Evolutionary conservation across 2,888 invertebrate species (phyloP), one percentile per base, ranked within the genome.

Genomic region (Erynnis tages): DNA sequence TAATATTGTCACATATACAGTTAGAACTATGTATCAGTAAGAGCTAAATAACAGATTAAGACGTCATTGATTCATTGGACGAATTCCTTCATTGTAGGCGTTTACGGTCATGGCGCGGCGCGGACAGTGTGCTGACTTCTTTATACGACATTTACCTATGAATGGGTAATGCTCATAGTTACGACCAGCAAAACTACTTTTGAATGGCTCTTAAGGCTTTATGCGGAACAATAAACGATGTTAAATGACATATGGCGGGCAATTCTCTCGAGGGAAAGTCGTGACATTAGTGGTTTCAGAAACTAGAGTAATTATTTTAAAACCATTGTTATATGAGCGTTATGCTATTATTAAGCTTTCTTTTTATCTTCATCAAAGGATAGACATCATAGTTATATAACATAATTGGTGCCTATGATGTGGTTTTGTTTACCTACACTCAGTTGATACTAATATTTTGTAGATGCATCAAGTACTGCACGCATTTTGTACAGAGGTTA

Each of bases 211-310:
- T 49, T 50, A 50, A 40, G 30, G 49, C 49, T 41, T 50, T 41
- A 50, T 43, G 25, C 34, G 49, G 49, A 50, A 50, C 49, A 50
- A 50, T 50, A 50, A 43, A 21, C 49, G 41, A 27, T 19, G 49
- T 41, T 46, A 50, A 50, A 43, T 50, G 41, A 50, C 49, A 43
- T 43, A 50, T 43, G 34, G 34, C 41, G 5, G 19, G 35, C 35
- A 43, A 43, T 41, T 50, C 34, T 25, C 25, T 27, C 16, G 10
- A 21, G 43, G 23, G 43, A 50, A 50, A 50, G 50, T 43, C 41
- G 27, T 43, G 29, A 34, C 41, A 43, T 50, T 50, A 50, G 43
- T 29, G 50, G 50, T 50, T 50, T 50, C 19, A 35, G 32, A 43
- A 50, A 50, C 35, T 43, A 25, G 43, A 50, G 17, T 43, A 50